Conservation (phyloP, 2,113 vertebrate species). For the human (Homo sapiens) region DNA sequence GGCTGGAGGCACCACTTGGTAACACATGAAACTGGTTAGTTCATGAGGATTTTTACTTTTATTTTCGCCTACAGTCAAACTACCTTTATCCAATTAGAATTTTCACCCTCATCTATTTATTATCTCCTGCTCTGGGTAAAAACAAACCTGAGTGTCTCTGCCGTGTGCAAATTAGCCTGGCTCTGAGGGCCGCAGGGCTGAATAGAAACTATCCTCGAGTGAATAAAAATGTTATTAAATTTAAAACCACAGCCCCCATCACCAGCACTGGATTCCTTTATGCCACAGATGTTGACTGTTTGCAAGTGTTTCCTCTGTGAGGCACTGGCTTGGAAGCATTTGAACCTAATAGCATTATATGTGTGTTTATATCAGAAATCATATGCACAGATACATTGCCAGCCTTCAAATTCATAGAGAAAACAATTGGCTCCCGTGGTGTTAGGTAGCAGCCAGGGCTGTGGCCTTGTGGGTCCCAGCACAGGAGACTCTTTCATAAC, state of each 20-base stretch:
- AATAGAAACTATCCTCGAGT: conserved; percentile 5
- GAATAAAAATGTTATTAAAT: conserved; percentile 58
- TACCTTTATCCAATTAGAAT: conserved; percentile 56
- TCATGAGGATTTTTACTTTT: conserved; percentile 45
- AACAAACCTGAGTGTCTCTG: conserved; percentile 24
- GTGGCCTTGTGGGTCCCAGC: neutral
- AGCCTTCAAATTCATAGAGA: neutral
- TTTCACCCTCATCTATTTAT: conserved; percentile 50
- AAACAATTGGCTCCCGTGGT: neutral
- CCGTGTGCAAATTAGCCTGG: conserved; percentile 55
- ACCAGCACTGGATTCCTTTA: neutral
- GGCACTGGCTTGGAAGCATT: conserved; percentile 1
- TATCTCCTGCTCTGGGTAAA: conserved; percentile 31
- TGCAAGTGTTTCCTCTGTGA: neutral
- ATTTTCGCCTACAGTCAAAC: conserved; percentile 23
- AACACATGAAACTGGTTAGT: neutral
- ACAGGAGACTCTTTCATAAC: no score
- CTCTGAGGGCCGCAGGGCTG: neutral
- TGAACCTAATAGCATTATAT: neutral
- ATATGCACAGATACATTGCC: neutral
- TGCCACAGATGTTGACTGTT: conserved; percentile 41
- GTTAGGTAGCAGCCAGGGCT: neutral
- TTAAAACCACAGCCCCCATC: neutral
- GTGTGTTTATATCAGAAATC: neutral
- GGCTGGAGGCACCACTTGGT: neutral